Percentiles rank a stretch among this genome's conserved stretches.
These are phyloP conservation scores for Pseudoips prasinana DNA, from an alignment of 2,888 invertebrate species.

Conservation along the genomic window DNA sequence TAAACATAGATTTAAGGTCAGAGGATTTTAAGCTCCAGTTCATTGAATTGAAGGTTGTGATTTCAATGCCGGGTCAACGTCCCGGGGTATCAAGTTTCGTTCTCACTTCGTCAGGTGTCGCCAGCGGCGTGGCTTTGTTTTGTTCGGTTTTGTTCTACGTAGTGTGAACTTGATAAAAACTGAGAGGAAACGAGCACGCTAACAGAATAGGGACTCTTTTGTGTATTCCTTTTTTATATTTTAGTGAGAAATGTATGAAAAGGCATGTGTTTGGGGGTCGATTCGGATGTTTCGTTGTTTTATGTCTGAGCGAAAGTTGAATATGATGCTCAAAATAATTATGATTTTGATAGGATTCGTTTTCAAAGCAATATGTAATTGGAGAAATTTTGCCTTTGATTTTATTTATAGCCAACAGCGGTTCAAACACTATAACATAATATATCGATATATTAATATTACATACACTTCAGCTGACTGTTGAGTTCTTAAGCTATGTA, in stretches of 20 bases:
- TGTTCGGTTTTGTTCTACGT: conserved; percentile 73
- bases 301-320: conserved; percentile 41
- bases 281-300: conserved; percentile 37
- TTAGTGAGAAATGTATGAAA: conserved; percentile 38
- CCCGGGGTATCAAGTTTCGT: conserved; percentile 69
- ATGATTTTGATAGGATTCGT: conserved; percentile 7
- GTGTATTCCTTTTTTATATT: conserved; percentile 37
- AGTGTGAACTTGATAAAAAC: conserved; percentile 75
- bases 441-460: no score
- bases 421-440: no score
- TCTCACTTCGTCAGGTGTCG: conserved; percentile 80
- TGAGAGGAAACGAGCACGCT: conserved; percentile 60
- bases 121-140: conserved; percentile 72
- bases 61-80: conserved; percentile 28
- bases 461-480: no score
- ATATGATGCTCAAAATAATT: conserved; percentile 24
- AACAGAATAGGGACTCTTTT: conserved; percentile 58
- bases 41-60: conserved; percentile 14
- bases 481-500: no score
- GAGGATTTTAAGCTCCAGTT: conserved; percentile 20
- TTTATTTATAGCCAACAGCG: no score
- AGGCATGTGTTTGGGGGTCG: conserved; percentile 46
- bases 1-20: conserved; percentile 5
- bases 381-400: no score
- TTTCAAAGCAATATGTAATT: conserved; percentile 7